These are phyloP conservation scores for Dysmachus trigonus DNA, from an alignment of 2,888 invertebrate genomes.

Conservation along the genomic window DNA sequence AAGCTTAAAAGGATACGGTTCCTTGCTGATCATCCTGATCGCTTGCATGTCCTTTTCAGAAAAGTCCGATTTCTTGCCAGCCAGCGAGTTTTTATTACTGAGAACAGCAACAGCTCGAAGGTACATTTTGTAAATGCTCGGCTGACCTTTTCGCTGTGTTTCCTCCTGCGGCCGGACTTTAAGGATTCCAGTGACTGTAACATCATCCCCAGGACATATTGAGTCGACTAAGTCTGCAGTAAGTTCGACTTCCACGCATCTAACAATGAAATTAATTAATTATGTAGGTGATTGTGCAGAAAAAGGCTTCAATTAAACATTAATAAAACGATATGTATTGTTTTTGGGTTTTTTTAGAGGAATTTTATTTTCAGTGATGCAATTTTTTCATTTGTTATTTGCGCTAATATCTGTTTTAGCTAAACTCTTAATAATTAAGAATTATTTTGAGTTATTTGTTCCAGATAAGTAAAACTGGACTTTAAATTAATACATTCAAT, in stretches of 20 bases:
- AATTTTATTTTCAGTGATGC: no score
- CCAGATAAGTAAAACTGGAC: no score
- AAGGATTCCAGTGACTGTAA: slow-evolving; percentile 86
- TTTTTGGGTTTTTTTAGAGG: no score
- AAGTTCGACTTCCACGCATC: slow-evolving; percentile 86
- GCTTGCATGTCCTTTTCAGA: slow-evolving; percentile 62
- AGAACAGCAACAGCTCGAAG: slow-evolving; percentile 81
- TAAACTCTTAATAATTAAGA: no score
- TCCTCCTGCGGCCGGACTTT: slow-evolving; percentile 68
- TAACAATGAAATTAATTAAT: slow-evolving; percentile 50
- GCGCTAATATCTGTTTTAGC: no score
- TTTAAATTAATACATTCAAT: no score
- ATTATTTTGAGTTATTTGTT: no score
- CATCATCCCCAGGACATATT: slow-evolving; percentile 88
- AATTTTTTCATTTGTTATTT: no score
- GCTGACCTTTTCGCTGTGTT: slow-evolving; percentile 65
- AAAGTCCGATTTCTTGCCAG: slow-evolving; percentile 68
- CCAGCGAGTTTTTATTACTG: slow-evolving; percentile 72
- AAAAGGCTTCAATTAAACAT: no score
- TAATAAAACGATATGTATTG: no score
- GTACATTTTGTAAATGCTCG: slow-evolving; percentile 75
- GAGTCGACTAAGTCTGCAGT: slow-evolving; percentile 83
- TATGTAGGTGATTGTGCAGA: no score
- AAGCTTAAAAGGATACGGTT: slow-evolving; percentile 71
- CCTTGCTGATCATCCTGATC: slow-evolving; percentile 63